Conservation (phyloP, 2,888 invertebrate species). For the Cyaniris semiargus region DNA sequence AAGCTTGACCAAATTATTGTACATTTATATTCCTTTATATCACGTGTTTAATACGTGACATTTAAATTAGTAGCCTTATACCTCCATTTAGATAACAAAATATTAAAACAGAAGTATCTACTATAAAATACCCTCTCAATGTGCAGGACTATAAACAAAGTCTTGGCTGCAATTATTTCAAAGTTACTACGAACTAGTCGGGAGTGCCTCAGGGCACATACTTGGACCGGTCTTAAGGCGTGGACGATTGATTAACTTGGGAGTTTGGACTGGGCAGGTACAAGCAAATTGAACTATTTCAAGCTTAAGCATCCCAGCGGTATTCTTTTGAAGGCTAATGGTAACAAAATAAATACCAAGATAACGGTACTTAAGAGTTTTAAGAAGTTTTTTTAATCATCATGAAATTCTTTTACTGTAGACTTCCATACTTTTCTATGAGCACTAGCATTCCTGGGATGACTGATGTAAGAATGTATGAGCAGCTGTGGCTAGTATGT, state of each 20-base stretch:
- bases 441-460: neutral
- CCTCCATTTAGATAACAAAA: neutral
- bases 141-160: neutral
- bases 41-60: too few relatives aligned
- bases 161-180: neutral
- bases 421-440: neutral
- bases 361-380: neutral
- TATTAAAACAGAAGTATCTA: neutral
- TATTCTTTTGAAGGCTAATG: neutral
- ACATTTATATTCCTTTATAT: too few relatives aligned
- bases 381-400: neutral
- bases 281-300: neutral
- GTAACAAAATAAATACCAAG: neutral
- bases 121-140: neutral
- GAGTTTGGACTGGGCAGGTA: neutral
- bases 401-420: neutral
- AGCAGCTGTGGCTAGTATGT: neutral
- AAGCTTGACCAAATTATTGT: too few relatives aligned
- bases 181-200: slow-evolving; percentile 6
- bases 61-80: neutral
- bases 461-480: neutral
- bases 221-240: slow-evolving; percentile 20
- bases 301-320: neutral
- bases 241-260: slow-evolving; percentile 26
- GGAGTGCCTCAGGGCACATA: slow-evolving; percentile 22